Base-by-base conservation (phyloP, 2,113 vertebrate species). In the Hymenochirus boettgeri region DNA sequence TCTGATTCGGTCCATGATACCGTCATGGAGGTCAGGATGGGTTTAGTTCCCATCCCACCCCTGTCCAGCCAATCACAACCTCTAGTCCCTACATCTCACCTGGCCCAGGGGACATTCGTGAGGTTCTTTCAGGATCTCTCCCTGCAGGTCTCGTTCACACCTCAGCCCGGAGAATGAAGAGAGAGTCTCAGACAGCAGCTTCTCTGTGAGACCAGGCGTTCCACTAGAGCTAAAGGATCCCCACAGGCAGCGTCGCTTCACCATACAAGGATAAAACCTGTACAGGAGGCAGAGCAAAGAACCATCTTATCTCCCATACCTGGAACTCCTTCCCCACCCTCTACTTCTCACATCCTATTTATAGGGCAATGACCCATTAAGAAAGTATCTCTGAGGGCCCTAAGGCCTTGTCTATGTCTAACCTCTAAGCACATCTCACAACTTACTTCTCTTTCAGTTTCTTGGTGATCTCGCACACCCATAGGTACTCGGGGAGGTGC, bases 21-120 rank as follows among this genome's bases (percentile, higher is more conserved):
- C 29, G 29, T 10, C 5, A 6, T 31, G 5, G 5, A 31, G 10
- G 5, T 31, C 5, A 31, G 29, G 10, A 31, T 6, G 5, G 10
- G 10, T 10, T n/a, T n/a, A n/a, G n/a, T n/a, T 9, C 7, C 31
- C 31, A 33, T 4, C 4, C 31, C 31, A 7, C 31, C 31, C 31
- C 4, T 33, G 5, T 31, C 4, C 29, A 31, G 29, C 11, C 11
- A 9, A 13, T 39, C 4, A 4, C 37, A 6, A 31, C 12, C 37
- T 2, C 15, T 12, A 39, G 4, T 39, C 12, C 37, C 17, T 42
- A 61, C 48, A 22, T 19, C 55, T 42, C 77, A 92, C 92, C 83
- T 84, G 77, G 9, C 75, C 74, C 22, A 93, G 72, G 6, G 86
- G 87, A 82, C 93, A 95, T 1, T 50, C 72, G 74, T 94, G 93